phyloP scores from a whole-genome alignment of 2,888 invertebrate genomes.

The Oligia fasciuncula region DNA sequence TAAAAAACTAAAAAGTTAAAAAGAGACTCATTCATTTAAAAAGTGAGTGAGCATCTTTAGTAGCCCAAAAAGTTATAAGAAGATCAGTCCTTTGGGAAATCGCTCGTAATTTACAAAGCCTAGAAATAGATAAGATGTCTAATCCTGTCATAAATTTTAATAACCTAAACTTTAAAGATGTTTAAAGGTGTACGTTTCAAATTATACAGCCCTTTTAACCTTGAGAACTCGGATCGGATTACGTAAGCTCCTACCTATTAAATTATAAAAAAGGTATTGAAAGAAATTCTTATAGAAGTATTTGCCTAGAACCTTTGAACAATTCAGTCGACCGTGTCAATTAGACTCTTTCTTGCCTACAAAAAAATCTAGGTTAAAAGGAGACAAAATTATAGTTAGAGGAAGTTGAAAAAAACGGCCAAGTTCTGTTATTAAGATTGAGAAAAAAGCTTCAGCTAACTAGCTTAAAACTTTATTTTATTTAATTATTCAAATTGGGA shows the following conservation, averaged over 20 bases:
- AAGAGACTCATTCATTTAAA: not conserved
- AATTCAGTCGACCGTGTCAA: not conserved
- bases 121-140: slow-evolving; percentile 3
- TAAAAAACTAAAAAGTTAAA: not conserved
- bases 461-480: not conserved
- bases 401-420: not conserved
- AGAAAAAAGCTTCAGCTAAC: not conserved
- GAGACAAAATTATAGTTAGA: not conserved
- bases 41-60: not conserved
- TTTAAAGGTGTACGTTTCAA: slow-evolving; percentile 28
- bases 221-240: slow-evolving; percentile 4
- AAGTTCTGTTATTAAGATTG: not conserved
- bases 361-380: not conserved
- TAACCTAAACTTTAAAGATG: slow-evolving; percentile 19
- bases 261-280: slow-evolving; percentile 5
- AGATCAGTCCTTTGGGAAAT: not conserved
- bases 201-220: not conserved
- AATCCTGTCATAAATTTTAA: slow-evolving; percentile 23
- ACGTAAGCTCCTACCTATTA: not conserved
- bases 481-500: no score
- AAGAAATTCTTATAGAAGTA: not conserved
- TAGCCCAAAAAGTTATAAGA: not conserved
- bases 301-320: not conserved
- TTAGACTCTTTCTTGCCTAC: not conserved
- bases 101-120: not conserved